A percentile compares a stretch with the other conserved stretches of the same genome.
These are phyloP conservation scores for Drosophila hawaiiensis DNA, from an alignment of 2,888 invertebrate species.

Conservation along the genomic window DNA sequence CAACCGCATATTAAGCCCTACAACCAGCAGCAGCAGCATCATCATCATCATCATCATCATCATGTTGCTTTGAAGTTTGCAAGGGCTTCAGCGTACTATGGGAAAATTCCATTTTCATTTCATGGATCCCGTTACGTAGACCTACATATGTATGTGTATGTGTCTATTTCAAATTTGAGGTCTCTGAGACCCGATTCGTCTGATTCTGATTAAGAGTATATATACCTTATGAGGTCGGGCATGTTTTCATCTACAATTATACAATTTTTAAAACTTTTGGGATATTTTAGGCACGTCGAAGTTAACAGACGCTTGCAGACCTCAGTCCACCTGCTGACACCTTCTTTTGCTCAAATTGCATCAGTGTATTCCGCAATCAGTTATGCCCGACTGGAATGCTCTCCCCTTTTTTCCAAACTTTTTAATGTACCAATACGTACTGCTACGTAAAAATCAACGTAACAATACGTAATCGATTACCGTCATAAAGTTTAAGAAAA, in stretches of 20 bases:
- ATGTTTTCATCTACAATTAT: neutral
- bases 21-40: neutral
- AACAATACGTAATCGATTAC: neutral
- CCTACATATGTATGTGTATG: neutral
- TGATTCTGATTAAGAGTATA: neutral
- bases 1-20: neutral
- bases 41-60: neutral
- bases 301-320: neutral
- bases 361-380: neutral
- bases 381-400: too few species aligned
- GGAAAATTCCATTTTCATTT: neutral
- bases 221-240: neutral
- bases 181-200: neutral
- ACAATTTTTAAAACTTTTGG: neutral
- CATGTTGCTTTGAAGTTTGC: constrained; percentile 49
- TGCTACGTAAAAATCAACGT: neutral
- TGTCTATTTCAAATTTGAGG: neutral
- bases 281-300: neutral
- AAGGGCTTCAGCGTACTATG: neutral
- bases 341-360: neutral
- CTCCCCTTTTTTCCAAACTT: neutral
- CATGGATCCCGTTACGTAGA: neutral
- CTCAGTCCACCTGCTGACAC: neutral
- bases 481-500: neutral
- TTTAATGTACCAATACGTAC: neutral